A percentile compares a stretch with the other conserved stretches of the same genome.
These are phyloP conservation scores for Dipus sagitta DNA, from an alignment of 2,797 vertebrate genomes.

Conservation along the genomic window DNA sequence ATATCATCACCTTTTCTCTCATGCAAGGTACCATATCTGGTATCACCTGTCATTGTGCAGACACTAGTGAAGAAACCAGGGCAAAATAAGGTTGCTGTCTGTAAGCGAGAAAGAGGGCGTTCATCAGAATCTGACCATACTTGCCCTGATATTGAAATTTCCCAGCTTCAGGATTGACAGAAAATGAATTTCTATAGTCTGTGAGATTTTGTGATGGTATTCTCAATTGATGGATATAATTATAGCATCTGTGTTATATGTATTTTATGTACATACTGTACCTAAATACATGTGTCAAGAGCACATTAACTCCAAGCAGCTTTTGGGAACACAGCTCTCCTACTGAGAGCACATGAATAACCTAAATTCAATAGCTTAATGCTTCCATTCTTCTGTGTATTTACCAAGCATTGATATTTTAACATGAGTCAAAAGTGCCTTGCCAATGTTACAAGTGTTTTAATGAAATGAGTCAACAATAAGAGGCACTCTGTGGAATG, in stretches of 20 bases:
- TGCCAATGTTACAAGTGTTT: constrained; percentile 25
- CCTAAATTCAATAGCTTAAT: not conserved
- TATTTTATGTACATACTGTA: not conserved
- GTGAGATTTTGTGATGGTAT: not conserved
- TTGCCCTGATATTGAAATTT: not conserved
- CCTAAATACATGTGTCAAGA: not conserved
- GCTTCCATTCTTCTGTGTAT: constrained; percentile 7
- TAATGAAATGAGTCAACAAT: constrained; percentile 1
- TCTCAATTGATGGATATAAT: not conserved
- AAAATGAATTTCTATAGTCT: not conserved
- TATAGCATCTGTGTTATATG: not conserved
- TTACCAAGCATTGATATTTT: constrained; percentile 49
- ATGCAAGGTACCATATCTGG: not conserved
- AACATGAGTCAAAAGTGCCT: not conserved
- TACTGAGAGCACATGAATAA: not conserved
- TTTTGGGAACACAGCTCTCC: not conserved
- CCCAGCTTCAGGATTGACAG: not conserved
- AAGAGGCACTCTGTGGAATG: not conserved
- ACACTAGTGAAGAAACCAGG: not conserved
- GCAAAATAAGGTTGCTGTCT: not conserved
- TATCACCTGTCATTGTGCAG: not conserved
- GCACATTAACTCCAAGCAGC: not conserved
- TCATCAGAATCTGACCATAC: not conserved
- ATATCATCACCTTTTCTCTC: not conserved
- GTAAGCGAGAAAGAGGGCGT: not conserved